phyloP scores from a whole-genome alignment of 2,113 vertebrate genomes.

The Felis chaus region DNA sequence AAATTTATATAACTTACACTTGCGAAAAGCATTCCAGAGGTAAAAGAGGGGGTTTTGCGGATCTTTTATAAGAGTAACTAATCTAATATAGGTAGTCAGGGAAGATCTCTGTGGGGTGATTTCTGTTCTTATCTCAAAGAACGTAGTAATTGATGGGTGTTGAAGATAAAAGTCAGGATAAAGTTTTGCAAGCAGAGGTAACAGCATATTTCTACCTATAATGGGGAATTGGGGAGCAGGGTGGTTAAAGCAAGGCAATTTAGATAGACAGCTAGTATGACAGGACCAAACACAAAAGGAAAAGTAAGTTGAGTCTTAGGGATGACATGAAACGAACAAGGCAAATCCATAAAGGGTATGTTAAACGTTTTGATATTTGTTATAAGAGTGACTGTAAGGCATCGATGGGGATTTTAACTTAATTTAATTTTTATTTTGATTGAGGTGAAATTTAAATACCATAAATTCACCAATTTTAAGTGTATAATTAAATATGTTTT shows the following conservation, averaged over 20 bases:
- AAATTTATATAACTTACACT: not conserved
- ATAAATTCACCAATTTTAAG: not conserved
- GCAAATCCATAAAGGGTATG: not conserved
- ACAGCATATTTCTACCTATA: not conserved
- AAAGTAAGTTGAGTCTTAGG: not conserved
- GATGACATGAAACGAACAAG: not conserved
- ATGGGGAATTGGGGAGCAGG: not conserved
- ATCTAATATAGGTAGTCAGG: not conserved
- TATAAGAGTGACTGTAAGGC: not conserved
- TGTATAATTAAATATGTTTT: not conserved
- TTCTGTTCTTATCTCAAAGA: not conserved
- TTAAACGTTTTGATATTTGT: not conserved
- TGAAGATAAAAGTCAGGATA: not conserved
- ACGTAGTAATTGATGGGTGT: not conserved
- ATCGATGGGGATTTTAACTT: not conserved
- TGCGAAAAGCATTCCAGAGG: not conserved
- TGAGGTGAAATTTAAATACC: not conserved
- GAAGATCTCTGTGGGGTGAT: not conserved
- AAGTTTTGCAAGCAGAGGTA: not conserved
- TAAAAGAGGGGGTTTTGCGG: not conserved
- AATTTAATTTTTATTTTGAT: not conserved
- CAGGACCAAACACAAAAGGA: not conserved
- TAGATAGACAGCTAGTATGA: not conserved
- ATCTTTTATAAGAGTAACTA: not conserved
- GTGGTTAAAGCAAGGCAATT: not conserved